Evolutionary conservation across 2,113 vertebrate genomes (phyloP).

Genomic region (Catharus fuscescens): DNA sequence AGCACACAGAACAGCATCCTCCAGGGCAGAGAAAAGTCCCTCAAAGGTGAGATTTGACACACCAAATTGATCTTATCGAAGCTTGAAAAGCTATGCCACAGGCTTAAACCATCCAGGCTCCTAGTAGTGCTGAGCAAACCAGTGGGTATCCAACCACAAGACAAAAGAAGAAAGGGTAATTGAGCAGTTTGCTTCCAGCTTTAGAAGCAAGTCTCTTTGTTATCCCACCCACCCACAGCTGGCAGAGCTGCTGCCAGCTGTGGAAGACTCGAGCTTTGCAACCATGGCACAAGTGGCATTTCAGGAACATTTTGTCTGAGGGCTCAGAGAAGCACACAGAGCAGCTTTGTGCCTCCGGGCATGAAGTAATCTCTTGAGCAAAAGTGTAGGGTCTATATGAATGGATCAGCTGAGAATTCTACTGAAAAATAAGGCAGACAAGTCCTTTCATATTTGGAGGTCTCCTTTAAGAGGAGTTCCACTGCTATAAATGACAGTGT

Average conservation of each 20-base stretch:
- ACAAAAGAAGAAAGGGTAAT: slow-evolving; percentile 40
- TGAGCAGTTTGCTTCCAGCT: neutral
- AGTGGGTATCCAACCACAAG: neutral
- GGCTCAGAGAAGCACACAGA: neutral
- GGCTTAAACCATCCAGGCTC: neutral
- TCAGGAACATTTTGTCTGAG: neutral
- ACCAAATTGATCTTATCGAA: neutral
- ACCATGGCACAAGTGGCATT: neutral
- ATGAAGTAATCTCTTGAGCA: slow-evolving; percentile 6
- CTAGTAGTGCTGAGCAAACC: neutral
- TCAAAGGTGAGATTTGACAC: slow-evolving; percentile 18
- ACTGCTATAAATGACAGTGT: neutral
- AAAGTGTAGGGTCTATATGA: neutral
- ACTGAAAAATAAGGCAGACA: neutral
- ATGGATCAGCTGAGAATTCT: neutral
- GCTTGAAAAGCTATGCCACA: neutral
- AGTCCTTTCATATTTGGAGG: neutral
- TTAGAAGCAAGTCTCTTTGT: slow-evolving; percentile 35
- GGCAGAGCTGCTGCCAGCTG: slow-evolving; percentile 37
- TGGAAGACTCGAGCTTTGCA: slow-evolving; percentile 10
- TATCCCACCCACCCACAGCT: neutral
- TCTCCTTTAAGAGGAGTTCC: neutral
- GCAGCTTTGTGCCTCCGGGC: neutral
- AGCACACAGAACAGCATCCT: neutral
- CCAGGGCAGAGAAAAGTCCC: neutral